phyloP scores from a whole-genome alignment of 1,140 invertebrate genomes.

The Mizuhopecten yessoensis region DNA sequence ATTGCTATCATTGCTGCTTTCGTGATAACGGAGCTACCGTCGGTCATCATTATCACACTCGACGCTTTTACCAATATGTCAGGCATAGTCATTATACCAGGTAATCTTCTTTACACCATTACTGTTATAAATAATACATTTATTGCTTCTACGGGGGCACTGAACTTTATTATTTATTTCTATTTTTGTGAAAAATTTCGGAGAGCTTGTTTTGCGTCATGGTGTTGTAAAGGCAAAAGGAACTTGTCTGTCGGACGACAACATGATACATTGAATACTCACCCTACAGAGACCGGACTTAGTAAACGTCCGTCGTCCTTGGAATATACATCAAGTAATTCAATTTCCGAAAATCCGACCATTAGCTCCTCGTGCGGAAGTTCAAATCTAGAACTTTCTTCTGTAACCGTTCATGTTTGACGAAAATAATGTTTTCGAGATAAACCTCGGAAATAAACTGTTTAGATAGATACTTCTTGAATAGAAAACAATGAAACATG shows the following conservation, averaged over 20 bases:
- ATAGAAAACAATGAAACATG: too few species aligned
- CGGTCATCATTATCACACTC: not conserved
- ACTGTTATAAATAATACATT: not conserved
- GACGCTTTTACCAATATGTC: not conserved
- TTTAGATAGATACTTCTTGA: too few species aligned
- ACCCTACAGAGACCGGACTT: not conserved
- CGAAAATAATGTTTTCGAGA: too few species aligned
- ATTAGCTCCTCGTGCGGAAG: not conserved
- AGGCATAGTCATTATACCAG: not conserved
- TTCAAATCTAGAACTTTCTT: not conserved
- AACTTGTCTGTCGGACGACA: not conserved
- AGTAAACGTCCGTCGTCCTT: not conserved
- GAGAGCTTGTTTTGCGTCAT: not conserved
- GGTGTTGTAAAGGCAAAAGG: not conserved
- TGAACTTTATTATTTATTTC: slow-evolving; percentile 6
- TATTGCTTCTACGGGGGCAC: not conserved
- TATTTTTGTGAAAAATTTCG: not conserved
- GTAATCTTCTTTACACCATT: not conserved
- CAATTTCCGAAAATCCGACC: not conserved
- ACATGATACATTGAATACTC: not conserved
- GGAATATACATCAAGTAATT: not conserved
- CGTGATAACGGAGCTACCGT: not conserved
- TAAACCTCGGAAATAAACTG: too few species aligned
- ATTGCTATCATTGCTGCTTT: not conserved
- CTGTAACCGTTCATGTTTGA: too few species aligned